phyloP scores from a whole-genome alignment of 2,113 vertebrate genomes.

The Capreolus pygargus region DNA sequence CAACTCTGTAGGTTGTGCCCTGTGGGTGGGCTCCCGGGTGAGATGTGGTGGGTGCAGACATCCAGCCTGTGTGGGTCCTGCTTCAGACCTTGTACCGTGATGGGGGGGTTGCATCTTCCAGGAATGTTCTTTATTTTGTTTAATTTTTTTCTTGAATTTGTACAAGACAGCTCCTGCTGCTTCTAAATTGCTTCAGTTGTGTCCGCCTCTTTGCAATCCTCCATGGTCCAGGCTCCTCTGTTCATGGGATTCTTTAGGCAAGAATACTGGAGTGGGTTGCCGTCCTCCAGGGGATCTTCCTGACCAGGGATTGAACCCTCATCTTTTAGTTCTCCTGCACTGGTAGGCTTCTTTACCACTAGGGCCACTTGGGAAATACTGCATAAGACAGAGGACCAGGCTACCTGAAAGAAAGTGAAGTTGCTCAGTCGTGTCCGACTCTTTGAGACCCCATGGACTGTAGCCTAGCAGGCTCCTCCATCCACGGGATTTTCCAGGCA shows the following conservation, averaged over 20 bases:
- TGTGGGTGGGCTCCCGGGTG: background rate
- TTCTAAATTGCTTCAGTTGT: background rate
- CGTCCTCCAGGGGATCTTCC: background rate
- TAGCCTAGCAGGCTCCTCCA: background rate
- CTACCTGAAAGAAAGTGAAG: background rate
- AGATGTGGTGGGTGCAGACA: background rate
- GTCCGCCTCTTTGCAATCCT: background rate
- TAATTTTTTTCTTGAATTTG: background rate
- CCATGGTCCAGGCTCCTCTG: background rate
- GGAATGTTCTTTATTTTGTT: background rate
- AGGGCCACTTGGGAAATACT: background rate
- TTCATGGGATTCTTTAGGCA: background rate
- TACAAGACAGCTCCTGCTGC: background rate
- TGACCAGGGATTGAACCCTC: background rate
- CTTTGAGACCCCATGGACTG: background rate
- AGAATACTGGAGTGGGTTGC: background rate
- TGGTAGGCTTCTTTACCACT: background rate
- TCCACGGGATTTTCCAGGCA: background rate
- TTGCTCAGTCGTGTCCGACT: rapidly evolving
- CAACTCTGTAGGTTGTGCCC: background rate
- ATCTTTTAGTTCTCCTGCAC: background rate
- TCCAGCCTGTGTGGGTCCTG: background rate
- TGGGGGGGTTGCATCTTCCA: background rate
- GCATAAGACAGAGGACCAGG: background rate
- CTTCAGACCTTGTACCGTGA: background rate